Percentiles rank a stretch among this genome's conserved stretches.
Conservation (phyloP, 2,888 invertebrate species). For the Latheticus oryzae region DNA sequence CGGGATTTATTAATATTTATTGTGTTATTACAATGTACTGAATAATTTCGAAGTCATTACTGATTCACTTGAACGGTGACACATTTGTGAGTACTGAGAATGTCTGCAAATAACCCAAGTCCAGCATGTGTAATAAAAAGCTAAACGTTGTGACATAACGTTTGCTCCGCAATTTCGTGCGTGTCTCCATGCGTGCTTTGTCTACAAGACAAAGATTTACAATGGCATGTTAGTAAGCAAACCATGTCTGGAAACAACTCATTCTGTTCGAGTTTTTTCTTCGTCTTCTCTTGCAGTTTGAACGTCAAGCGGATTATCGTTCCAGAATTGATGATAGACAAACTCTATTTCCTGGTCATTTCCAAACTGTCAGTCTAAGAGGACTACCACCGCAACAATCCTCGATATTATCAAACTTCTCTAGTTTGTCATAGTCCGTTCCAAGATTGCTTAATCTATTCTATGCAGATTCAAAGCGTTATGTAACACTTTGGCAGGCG, state of each 20-base stretch:
- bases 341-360: conserved; percentile 59
- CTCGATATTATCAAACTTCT: conserved; percentile 48
- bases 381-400: conserved; percentile 43
- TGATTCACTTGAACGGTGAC: too few species aligned
- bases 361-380: conserved; percentile 50
- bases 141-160: too few species aligned
- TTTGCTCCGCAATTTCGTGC: too few species aligned
- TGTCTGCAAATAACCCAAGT: too few species aligned
- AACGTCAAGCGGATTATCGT: conserved; percentile 46
- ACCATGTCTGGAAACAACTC: conserved; percentile 30
- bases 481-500: conserved; percentile 4
- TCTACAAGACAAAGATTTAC: conserved; percentile 25
- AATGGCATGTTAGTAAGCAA: conserved; percentile 25
- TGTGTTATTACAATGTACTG: conserved; percentile 34
- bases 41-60: conserved; percentile 24
- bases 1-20: conserved; percentile 39
- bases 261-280: conserved; percentile 30
- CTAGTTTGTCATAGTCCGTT: conserved; percentile 41
- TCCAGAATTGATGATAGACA: conserved; percentile 53
- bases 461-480: conserved; percentile 40
- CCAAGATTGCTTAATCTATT: conserved; percentile 39
- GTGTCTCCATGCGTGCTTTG: conserved; percentile 17
- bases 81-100: too few species aligned
- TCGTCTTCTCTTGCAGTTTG: conserved; percentile 28
- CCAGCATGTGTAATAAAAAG: too few species aligned